These are phyloP conservation scores for Ophioninae sp. DNA, from an alignment of 2,888 invertebrate genomes.

Conservation along the genomic window DNA sequence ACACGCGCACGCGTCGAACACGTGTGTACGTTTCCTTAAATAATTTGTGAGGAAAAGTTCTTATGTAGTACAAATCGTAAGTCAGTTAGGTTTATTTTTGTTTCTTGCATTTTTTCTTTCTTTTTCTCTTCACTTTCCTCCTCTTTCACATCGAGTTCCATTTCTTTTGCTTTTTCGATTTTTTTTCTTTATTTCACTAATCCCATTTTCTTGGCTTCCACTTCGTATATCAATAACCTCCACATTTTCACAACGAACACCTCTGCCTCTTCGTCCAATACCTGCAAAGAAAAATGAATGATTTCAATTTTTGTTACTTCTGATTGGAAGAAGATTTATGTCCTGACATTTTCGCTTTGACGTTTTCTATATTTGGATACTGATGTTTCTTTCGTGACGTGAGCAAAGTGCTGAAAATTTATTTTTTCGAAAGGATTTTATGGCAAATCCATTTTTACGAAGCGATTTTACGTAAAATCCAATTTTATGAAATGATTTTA, in stretches of 20 bases:
- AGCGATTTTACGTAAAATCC: too few species aligned
- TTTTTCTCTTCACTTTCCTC: not conserved
- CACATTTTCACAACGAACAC: slow-evolving; percentile 99
- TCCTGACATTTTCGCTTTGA: too few species aligned
- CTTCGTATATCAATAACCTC: slow-evolving; percentile 99
- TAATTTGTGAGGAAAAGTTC: slow-evolving; percentile 71
- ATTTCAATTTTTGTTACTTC: not conserved
- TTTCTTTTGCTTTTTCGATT: slow-evolving; percentile 91
- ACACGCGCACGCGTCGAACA: slow-evolving; percentile 27
- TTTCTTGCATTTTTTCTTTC: slow-evolving; percentile 33
- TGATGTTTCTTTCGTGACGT: too few species aligned
- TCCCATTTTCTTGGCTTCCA: slow-evolving; percentile 98
- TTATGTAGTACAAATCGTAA: slow-evolving; percentile 73
- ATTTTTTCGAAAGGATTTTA: not conserved
- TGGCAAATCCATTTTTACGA: too few species aligned
- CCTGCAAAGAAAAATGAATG: slow-evolving; percentile 83
- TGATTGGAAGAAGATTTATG: not conserved
- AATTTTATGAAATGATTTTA: too few species aligned
- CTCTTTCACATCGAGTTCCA: slow-evolving; percentile 61
- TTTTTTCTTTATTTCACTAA: slow-evolving; percentile 92
- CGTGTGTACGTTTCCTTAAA: slow-evolving; percentile 73
- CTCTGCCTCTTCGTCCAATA: slow-evolving; percentile 99
- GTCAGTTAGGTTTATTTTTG: slow-evolving; percentile 68
- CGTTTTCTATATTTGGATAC: too few species aligned
- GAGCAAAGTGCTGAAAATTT: too few species aligned